phyloP scores from a whole-genome alignment of 2,797 vertebrate genomes.

The Hafferia zeledoni region DNA sequence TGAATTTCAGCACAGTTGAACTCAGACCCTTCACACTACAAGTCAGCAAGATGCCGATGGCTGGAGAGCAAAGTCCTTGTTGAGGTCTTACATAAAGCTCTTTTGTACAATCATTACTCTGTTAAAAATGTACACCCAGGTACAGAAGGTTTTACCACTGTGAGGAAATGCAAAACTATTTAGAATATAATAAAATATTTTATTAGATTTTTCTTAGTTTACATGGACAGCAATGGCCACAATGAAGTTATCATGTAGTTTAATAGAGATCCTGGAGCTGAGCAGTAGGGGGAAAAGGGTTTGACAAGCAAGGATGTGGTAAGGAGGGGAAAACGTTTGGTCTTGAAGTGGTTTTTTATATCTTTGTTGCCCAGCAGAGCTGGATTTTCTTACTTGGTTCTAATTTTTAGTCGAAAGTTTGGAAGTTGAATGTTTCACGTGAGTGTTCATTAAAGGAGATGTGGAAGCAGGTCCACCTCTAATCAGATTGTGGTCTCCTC shows the following conservation, averaged over 20 bases:
- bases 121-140: not conserved
- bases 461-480: not conserved
- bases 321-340: not conserved
- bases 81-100: not conserved
- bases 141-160: not conserved
- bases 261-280: not conserved
- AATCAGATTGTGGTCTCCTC: not conserved
- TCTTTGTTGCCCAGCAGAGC: not conserved
- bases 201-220: not conserved
- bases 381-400: not conserved
- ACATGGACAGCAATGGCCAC: not conserved
- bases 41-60: rapidly evolving
- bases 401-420: not conserved
- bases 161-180: not conserved
- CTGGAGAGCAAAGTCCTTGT: not conserved
- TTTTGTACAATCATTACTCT: not conserved
- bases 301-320: not conserved
- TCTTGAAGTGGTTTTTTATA: not conserved
- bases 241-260: rapidly evolving
- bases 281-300: not conserved
- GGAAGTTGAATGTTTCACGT: not conserved
- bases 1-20: not conserved
- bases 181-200: not conserved
- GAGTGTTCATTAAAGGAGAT: not conserved
- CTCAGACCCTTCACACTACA: not conserved